phyloP scores from a whole-genome alignment of 2,888 invertebrate genomes.

The Zootermopsis nevadensis region DNA sequence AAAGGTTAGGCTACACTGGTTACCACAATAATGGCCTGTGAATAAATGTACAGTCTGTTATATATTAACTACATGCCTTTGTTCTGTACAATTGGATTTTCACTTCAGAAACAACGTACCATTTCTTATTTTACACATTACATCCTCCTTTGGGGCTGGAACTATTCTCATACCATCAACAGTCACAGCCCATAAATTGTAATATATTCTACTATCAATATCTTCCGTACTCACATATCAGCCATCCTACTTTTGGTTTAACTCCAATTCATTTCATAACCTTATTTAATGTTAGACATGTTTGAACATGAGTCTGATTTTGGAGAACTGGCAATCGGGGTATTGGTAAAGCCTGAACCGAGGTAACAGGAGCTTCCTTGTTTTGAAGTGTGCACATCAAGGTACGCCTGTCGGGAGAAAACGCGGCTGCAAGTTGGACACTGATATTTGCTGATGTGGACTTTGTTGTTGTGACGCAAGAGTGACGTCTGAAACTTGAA shows the following conservation, averaged over 20 bases:
- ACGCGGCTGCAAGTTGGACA: conserved; percentile 56
- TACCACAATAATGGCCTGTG: too few species aligned
- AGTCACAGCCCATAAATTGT: too few species aligned
- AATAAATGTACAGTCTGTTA: too few species aligned
- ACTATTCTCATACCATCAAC: too few species aligned
- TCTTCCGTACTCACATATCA: too few species aligned
- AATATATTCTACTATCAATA: too few species aligned
- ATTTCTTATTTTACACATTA: too few species aligned
- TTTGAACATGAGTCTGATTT: conserved; percentile 46
- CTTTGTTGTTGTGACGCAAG: conserved; percentile 57
- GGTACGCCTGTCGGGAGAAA: conserved; percentile 57
- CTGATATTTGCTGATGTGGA: conserved; percentile 57
- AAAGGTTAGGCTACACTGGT: not conserved
- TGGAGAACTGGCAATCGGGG: conserved; percentile 39
- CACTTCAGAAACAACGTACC: too few species aligned
- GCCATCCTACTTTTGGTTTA: too few species aligned
- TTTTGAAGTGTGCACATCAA: conserved; percentile 57
- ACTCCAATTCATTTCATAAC: not conserved
- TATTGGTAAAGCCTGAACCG: conserved; percentile 45
- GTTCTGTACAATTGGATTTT: too few species aligned
- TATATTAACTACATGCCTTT: too few species aligned
- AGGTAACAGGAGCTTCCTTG: conserved; percentile 56
- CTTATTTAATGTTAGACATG: conserved; percentile 37
- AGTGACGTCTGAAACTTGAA: conserved; percentile 57
- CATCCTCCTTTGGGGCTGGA: too few species aligned